phyloP scores from a whole-genome alignment of 1,140 invertebrate genomes.

The Drosophila ohnishii region DNA sequence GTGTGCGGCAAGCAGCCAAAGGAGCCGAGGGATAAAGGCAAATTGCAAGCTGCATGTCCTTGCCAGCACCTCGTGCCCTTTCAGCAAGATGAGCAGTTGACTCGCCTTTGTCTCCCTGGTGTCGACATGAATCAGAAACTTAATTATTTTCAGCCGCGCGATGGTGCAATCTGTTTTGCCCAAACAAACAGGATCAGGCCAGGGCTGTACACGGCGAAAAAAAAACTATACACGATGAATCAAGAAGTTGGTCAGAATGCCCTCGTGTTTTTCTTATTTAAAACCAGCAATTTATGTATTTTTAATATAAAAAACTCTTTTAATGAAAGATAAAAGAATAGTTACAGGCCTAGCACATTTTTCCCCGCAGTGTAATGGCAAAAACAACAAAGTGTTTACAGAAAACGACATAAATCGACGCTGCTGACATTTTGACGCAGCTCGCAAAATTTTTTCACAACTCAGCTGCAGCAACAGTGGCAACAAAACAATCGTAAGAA shows the following conservation, averaged over 20 bases:
- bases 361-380: conserved; percentile 14
- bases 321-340: neutral
- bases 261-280: neutral
- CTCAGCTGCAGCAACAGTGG: conserved; percentile 45
- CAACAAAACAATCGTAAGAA: conserved; percentile 64
- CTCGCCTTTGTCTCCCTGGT: conserved; percentile 63
- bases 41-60: conserved; percentile 41
- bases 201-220: neutral
- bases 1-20: conserved; percentile 42
- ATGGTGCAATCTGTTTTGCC: conserved; percentile 58
- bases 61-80: conserved; percentile 33
- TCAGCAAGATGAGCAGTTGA: conserved; percentile 51
- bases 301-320: too few species aligned
- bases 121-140: conserved; percentile 80
- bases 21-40: conserved; percentile 14
- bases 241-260: neutral
- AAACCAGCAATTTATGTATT: neutral
- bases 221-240: neutral
- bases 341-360: neutral
- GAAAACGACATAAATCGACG: conserved; percentile 62
- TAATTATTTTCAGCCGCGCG: conserved; percentile 77
- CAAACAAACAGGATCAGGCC: conserved; percentile 53
- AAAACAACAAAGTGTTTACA: conserved; percentile 33
- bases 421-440: conserved; percentile 69
- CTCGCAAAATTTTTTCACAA: conserved; percentile 61